phyloP scores from a whole-genome alignment of 2,113 vertebrate genomes.

The Ptilonorhynchus violaceus region DNA sequence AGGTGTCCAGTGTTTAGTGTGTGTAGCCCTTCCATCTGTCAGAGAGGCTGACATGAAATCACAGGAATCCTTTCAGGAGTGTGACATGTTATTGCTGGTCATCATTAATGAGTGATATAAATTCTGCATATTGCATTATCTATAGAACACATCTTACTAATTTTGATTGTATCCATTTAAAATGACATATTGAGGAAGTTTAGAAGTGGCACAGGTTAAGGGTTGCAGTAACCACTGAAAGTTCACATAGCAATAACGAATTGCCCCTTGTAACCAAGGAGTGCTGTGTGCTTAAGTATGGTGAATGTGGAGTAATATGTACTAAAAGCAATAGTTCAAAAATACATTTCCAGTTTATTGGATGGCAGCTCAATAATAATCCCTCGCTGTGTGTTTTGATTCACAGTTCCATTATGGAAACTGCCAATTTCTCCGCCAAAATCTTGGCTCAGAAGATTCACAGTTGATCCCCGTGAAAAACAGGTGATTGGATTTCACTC shows the following conservation, averaged over 20 bases:
- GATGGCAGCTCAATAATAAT: conserved; percentile 26
- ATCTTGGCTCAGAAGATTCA: conserved; percentile 17
- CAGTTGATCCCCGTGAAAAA: conserved; percentile 12
- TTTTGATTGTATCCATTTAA: neutral
- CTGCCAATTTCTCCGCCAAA: conserved; percentile 32
- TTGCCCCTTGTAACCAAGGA: neutral
- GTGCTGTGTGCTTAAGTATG: neutral
- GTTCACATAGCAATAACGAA: neutral
- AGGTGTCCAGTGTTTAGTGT: neutral
- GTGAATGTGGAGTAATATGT: neutral
- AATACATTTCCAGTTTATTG: conserved; percentile 25
- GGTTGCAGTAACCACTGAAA: neutral
- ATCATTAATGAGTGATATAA: neutral
- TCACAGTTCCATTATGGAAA: conserved; percentile 37
- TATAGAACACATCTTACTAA: neutral
- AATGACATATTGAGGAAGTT: neutral
- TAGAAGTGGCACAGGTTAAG: neutral
- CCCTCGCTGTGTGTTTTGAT: conserved; percentile 4
- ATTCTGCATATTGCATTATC: neutral
- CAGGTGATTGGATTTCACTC: conserved; percentile 48
- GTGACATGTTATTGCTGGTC: neutral
- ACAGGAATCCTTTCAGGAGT: neutral
- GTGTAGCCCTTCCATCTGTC: neutral
- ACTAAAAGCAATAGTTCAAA: conserved; percentile 38
- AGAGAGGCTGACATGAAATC: neutral